phyloP scores from a whole-genome alignment of 1,140 invertebrate species.

The Episyrphus balteatus region DNA sequence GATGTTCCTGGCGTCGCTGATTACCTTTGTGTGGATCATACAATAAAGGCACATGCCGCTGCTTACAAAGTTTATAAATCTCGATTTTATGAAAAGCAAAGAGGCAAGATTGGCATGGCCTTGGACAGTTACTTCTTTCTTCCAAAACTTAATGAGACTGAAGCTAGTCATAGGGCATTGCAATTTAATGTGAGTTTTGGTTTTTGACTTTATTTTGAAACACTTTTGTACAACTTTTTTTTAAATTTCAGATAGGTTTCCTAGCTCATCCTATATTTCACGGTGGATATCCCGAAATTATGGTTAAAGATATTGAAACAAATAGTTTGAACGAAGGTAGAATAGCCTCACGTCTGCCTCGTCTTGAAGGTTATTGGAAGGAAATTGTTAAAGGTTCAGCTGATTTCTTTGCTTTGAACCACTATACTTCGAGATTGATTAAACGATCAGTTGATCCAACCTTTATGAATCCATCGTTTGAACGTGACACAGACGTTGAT shows the following conservation, averaged over 20 bases:
- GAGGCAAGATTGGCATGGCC: slow-evolving; percentile 40
- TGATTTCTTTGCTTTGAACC: slow-evolving; percentile 47
- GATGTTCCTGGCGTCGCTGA: slow-evolving; percentile 34
- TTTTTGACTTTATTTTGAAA: neutral
- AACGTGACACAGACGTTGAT: slow-evolving; percentile 29
- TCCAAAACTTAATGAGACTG: slow-evolving; percentile 25
- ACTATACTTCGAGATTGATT: slow-evolving; percentile 41
- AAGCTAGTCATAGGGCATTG: slow-evolving; percentile 39
- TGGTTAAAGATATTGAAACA: slow-evolving; percentile 41
- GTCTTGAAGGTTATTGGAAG: slow-evolving; percentile 36
- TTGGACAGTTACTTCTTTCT: slow-evolving; percentile 41
- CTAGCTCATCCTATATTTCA: slow-evolving; percentile 48
- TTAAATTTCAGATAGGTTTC: slow-evolving; percentile 46
- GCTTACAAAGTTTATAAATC: slow-evolving; percentile 37
- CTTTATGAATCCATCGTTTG: slow-evolving; percentile 19
- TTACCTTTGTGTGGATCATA: slow-evolving; percentile 41
- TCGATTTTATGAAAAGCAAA: slow-evolving; percentile 22
- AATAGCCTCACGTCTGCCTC: slow-evolving; percentile 40
- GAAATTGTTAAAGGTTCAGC: slow-evolving; percentile 38
- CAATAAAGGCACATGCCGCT: slow-evolving; percentile 43
- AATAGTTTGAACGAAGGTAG: slow-evolving; percentile 44
- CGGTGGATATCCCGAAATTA: slow-evolving; percentile 50
- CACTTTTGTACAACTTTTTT: slow-evolving; percentile 2
- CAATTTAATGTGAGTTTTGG: slow-evolving; percentile 37
- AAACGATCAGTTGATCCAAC: slow-evolving; percentile 8